Percentiles rank a stretch among this genome's conserved stretches.
Evolutionary conservation across 37 sponge, comb jelly and placozoan genomes (phyloP).

Genomic region (Hexactinellida sp.): DNA sequence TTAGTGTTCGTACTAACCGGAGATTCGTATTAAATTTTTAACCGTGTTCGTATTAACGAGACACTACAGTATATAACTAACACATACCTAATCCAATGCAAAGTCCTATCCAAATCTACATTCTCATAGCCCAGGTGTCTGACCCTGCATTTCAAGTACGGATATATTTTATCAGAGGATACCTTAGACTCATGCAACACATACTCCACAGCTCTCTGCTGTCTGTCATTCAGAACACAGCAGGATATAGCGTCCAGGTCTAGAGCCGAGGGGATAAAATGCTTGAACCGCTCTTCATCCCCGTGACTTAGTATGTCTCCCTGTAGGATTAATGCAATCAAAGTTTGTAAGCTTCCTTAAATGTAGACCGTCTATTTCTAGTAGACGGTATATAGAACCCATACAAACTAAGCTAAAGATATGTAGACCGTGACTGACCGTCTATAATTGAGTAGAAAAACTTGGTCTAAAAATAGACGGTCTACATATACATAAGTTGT

Average conservation of each 20-base stretch:
- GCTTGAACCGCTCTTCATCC: constrained; percentile 28
- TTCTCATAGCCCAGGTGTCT: constrained; percentile 32
- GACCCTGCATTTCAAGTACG: constrained; percentile 18
- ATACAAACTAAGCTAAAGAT: no score
- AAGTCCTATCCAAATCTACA: constrained; percentile 36
- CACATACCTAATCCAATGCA: constrained; percentile 39
- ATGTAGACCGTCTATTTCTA: no score
- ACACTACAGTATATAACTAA: no score
- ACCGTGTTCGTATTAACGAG: no score
- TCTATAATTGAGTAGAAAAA: no score
- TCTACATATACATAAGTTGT: no score
- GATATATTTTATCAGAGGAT: constrained; percentile 18
- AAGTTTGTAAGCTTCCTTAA: no score
- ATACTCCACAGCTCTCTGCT: constrained; percentile 41
- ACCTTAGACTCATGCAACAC: constrained; percentile 29
- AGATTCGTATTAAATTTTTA: no score
- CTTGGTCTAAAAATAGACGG: no score
- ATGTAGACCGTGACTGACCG: no score
- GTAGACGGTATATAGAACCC: no score
- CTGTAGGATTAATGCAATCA: background rate
- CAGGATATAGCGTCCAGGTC: constrained; percentile 41
- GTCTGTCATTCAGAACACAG: constrained; percentile 36
- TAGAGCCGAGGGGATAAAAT: constrained; percentile 40
- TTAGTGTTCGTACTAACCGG: no score
- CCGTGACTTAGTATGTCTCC: background rate